Evolutionary conservation across 2,888 invertebrate genomes (phyloP).

Genomic region (Diabrotica balteata): DNA sequence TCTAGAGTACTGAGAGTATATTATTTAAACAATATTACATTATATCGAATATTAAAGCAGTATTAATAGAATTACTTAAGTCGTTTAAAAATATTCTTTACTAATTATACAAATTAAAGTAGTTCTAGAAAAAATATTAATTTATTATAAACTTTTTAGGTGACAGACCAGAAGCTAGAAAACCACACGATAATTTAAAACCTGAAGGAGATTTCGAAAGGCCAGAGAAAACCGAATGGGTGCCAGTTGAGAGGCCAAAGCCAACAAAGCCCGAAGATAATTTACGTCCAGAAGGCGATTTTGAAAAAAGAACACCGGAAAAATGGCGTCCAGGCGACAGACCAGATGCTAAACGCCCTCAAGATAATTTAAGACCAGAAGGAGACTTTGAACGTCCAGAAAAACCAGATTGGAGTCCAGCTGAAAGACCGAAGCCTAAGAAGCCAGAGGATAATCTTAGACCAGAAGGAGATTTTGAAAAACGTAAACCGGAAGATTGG

Average conservation of each 20-base stretch:
- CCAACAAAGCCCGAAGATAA: constrained; percentile 58
- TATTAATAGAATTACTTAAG: no score
- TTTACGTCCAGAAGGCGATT: constrained; percentile 65
- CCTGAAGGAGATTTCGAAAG: constrained; percentile 61
- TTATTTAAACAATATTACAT: no score
- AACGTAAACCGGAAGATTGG: constrained; percentile 55
- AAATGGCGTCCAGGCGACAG: constrained; percentile 59
- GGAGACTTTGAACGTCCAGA: constrained; percentile 60
- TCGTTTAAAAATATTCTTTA: no score
- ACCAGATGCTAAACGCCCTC: constrained; percentile 59
- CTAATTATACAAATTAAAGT: no score
- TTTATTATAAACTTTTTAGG: no score
- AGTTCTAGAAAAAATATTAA: no score
- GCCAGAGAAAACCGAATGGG: constrained; percentile 57
- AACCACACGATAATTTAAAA: constrained; percentile 56
- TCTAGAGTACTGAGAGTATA: no score
- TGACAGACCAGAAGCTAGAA: constrained; percentile 52
- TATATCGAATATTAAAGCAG: no score
- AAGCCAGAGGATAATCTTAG: constrained; percentile 57
- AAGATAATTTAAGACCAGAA: constrained; percentile 63
- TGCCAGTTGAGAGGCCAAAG: constrained; percentile 58
- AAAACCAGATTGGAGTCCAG: constrained; percentile 48
- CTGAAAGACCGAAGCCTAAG: constrained; percentile 55
- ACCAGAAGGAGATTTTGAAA: constrained; percentile 56
- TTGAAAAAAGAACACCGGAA: constrained; percentile 59